Evolutionary conservation across 2,113 vertebrate genomes (phyloP).

Genomic region (Callipepla squamata): DNA sequence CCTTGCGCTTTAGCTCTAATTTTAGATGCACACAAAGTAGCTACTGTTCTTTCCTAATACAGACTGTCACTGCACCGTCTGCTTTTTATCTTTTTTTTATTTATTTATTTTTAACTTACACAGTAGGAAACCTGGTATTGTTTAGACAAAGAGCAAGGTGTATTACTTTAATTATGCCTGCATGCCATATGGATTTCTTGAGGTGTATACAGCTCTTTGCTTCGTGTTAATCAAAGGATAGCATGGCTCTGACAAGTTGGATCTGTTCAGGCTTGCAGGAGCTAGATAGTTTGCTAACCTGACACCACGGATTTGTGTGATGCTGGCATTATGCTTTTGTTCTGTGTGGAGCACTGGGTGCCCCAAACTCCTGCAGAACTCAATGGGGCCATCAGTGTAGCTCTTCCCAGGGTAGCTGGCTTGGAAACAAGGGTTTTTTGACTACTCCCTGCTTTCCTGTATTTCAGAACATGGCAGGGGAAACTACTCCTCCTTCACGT

Average conservation of each 20-base stretch:
- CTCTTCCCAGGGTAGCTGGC: background rate
- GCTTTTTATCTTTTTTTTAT: background rate
- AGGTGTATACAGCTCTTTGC: slow-evolving; percentile 13
- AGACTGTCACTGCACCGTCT: background rate
- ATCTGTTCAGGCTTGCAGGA: slow-evolving; percentile 56
- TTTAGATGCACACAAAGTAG: background rate
- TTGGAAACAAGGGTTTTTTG: background rate
- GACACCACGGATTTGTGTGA: background rate
- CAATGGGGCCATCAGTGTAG: background rate
- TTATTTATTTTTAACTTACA: background rate
- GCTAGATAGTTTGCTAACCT: background rate
- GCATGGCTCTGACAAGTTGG: background rate
- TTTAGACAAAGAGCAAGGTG: slow-evolving; percentile 51
- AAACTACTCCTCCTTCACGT: background rate
- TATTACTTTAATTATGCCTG: slow-evolving; percentile 40
- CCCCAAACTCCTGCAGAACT: background rate
- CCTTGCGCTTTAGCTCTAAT: background rate
- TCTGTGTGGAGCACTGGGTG: background rate
- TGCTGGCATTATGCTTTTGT: slow-evolving; percentile 40
- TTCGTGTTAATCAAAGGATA: slow-evolving; percentile 29
- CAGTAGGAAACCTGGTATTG: background rate
- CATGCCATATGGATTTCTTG: slow-evolving; percentile 8
- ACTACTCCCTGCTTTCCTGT: background rate
- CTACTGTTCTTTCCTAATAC: background rate
- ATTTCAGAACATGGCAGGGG: background rate